These are phyloP conservation scores for Erebia aethiops DNA, from an alignment of 2,888 invertebrate species.

Conservation along the genomic window DNA sequence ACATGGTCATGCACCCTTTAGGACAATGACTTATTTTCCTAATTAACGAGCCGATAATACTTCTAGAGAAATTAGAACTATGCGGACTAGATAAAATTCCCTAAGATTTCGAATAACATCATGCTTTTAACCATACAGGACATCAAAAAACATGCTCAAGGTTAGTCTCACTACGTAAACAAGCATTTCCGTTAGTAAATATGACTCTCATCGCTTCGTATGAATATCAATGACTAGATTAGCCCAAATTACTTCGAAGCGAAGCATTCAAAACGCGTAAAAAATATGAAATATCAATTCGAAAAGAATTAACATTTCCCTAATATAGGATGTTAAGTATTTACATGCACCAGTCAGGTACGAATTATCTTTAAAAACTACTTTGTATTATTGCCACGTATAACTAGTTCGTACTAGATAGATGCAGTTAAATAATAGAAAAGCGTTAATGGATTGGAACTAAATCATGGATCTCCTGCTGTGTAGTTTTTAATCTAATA, in stretches of 20 bases:
- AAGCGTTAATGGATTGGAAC: conserved; percentile 44
- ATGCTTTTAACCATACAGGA: conserved; percentile 38
- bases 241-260: conserved; percentile 51
- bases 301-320: conserved; percentile 29
- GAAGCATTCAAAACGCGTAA: conserved; percentile 61
- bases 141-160: conserved; percentile 46
- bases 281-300: conserved; percentile 45
- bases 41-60: conserved; percentile 23
- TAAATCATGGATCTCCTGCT: conserved; percentile 53
- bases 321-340: conserved; percentile 35
- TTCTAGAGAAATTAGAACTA: conserved; percentile 18
- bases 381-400: conserved; percentile 48
- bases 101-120: conserved; percentile 28
- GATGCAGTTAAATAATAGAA: conserved; percentile 37
- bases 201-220: conserved; percentile 11
- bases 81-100: conserved; percentile 8
- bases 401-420: conserved; percentile 42
- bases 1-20: conserved; percentile 8
- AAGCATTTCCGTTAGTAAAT: conserved; percentile 33
- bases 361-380: conserved; percentile 40
- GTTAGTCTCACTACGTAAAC: conserved; percentile 35
- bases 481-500: conserved; percentile 2
- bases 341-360: conserved; percentile 56
- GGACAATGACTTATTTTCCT: conserved; percentile 8
- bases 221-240: conserved; percentile 33